Evolutionary conservation across 2,113 vertebrate genomes (phyloP).

Genomic region (Anoplopoma fimbria): DNA sequence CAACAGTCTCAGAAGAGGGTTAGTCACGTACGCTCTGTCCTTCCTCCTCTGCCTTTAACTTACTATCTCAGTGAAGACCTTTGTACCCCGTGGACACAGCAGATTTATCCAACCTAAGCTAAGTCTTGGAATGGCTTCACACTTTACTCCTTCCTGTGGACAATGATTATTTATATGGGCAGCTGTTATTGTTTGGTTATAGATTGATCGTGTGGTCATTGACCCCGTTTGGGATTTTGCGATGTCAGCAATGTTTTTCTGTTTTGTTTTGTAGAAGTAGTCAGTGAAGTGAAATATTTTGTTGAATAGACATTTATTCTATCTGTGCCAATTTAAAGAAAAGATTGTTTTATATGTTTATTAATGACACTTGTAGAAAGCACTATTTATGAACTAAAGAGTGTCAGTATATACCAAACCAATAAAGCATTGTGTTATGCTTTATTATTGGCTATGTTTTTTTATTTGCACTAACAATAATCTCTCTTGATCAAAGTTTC

Average conservation of each 20-base stretch:
- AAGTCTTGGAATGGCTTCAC: slow-evolving; percentile 33
- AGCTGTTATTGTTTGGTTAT: slow-evolving; percentile 60
- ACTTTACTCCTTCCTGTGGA: slow-evolving; percentile 43
- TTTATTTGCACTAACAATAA: neutral
- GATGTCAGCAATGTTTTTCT: slow-evolving; percentile 25
- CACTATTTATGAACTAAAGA: slow-evolving; percentile 37
- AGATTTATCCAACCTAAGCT: slow-evolving; percentile 78
- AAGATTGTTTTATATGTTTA: slow-evolving; percentile 29
- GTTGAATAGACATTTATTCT: slow-evolving; percentile 43
- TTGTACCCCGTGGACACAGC: slow-evolving; percentile 70
- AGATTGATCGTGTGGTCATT: slow-evolving; percentile 30
- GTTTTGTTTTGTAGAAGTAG: neutral
- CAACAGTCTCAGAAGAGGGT: slow-evolving; percentile 90
- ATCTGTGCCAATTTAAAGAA: slow-evolving; percentile 36
- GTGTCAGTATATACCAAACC: slow-evolving; percentile 30
- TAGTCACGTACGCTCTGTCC: slow-evolving; percentile 84
- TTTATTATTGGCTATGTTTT: neutral
- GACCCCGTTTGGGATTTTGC: slow-evolving; percentile 6
- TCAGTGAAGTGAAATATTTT: slow-evolving; percentile 37
- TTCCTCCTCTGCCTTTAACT: slow-evolving; percentile 71
- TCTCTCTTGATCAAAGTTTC: neutral
- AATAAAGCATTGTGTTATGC: slow-evolving; percentile 30
- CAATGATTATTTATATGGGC: slow-evolving; percentile 53
- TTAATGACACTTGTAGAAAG: slow-evolving; percentile 14
- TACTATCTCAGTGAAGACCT: slow-evolving; percentile 82